Percentiles rank a stretch among this genome's conserved stretches.
Conservation (phyloP, 2,888 invertebrate species). For the Tribolium freemani region DNA sequence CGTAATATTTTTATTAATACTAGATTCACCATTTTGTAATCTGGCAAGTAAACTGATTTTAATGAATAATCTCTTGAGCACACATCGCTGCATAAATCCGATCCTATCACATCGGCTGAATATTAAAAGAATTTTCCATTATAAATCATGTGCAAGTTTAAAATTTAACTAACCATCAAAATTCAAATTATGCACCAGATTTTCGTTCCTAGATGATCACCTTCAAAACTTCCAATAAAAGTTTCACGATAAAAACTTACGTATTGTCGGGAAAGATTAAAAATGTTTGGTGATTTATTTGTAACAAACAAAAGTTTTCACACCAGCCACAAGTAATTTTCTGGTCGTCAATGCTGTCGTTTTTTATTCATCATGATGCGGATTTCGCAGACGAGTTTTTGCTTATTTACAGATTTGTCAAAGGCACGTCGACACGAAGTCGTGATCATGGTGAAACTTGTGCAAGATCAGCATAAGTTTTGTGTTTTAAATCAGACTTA, state of each 20-base stretch:
- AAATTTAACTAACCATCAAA: slow-evolving; percentile 1
- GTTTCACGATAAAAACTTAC: slow-evolving; percentile 2
- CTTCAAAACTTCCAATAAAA: slow-evolving; percentile 1
- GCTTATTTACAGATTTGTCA: slow-evolving; percentile 5
- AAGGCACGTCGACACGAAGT: too few species aligned
- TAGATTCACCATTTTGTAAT: neutral
- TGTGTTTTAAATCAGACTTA: too few species aligned
- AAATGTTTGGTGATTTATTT: slow-evolving; percentile 5
- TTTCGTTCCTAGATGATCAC: neutral
- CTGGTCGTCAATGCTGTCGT: too few species aligned
- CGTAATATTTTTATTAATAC: too few species aligned
- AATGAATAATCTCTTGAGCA: neutral
- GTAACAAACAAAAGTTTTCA: too few species aligned
- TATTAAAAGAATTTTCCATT: neutral
- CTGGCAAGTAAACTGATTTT: neutral
- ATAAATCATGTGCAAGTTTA: slow-evolving; percentile 3
- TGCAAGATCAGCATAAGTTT: too few species aligned
- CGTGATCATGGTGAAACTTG: too few species aligned
- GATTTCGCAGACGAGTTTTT: neutral
- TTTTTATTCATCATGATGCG: slow-evolving; percentile 3
- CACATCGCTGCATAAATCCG: neutral
- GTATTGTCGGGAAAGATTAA: slow-evolving; percentile 1
- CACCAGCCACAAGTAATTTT: too few species aligned
- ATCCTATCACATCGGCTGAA: neutral
- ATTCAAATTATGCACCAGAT: neutral